phyloP scores from a whole-genome alignment of 2,888 invertebrate genomes.

The Busseola fusca region DNA sequence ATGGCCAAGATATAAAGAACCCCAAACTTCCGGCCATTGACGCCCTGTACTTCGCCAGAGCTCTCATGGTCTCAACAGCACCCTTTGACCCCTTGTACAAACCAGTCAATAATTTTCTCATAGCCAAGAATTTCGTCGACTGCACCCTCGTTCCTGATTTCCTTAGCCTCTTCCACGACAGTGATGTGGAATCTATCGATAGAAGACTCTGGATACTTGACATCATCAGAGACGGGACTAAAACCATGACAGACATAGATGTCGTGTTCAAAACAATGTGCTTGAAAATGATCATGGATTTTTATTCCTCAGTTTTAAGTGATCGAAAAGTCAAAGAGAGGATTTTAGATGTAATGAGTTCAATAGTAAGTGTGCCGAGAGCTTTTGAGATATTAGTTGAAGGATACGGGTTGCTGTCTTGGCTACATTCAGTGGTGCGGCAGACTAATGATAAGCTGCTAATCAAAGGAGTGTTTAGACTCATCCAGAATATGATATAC shows the following conservation, averaged over 20 bases:
- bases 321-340: constrained; percentile 90
- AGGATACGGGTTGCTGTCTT: constrained; percentile 92
- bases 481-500: constrained; percentile 74
- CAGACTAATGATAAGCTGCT: constrained; percentile 73
- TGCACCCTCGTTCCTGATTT: constrained; percentile 96
- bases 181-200: constrained; percentile 91
- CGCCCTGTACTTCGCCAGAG: constrained; percentile 92
- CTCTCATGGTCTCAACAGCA: constrained; percentile 92
- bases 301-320: constrained; percentile 90
- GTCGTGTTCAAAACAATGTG: constrained; percentile 92
- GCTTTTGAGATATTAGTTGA: constrained; percentile 91
- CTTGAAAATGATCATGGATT: constrained; percentile 93
- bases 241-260: constrained; percentile 92
- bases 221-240: constrained; percentile 93
- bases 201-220: constrained; percentile 94
- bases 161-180: constrained; percentile 94
- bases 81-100: constrained; percentile 93
- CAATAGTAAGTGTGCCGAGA: constrained; percentile 90
- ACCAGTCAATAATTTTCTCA: constrained; percentile 93
- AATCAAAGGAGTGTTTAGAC: constrained; percentile 67
- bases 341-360: constrained; percentile 91
- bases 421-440: constrained; percentile 87
- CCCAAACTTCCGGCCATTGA: constrained; percentile 89
- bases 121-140: constrained; percentile 93
- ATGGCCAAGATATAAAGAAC: constrained; percentile 69